Base-by-base conservation (phyloP, 2,888 invertebrate species). In the Vesta saturnalis region DNA sequence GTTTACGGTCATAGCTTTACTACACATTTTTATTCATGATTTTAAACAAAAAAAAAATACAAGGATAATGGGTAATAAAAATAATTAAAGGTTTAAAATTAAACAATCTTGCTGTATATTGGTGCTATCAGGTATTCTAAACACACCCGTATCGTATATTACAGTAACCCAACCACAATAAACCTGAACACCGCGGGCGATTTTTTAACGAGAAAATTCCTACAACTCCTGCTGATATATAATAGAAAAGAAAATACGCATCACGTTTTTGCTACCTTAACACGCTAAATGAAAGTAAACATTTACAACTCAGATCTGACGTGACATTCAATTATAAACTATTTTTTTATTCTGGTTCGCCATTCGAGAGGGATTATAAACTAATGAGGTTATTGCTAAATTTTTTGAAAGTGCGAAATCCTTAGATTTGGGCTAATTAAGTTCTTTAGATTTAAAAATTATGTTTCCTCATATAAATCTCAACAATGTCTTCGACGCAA, bases 141-240 rank as follows among this genome's bases (percentile, higher is more conserved):
- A 57, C 65, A 60, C 65, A 65, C 61, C 62, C 67, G 61, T 62
- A 43, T 58, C 39, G 62, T 62, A 62, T 58, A 21, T 62, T 49
- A 67, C 56, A 55, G 30, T 52, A 61, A 52, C 47, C 35, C 16
- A 58, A 43, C 58, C 47, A 54, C 57, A 58, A 67, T 67, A 67
- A 67, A 67, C 62, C 55, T 61, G 60, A 47, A 46, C 49, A 58
- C 61, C 67, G 61, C 62, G 43, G 67, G 67, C 67, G 54, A 52
- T 49, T 58, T 60, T 62, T 67, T 67, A 67, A 67, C 67, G 62
- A 67, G 67, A 67, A 67, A 65, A 67, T 67, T 67, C 67, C 62
- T 60, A 66, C 66, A 56, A 54, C 55, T 56, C 55, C 47, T 18
- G 60, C 56, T 46, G 47, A 46, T 66, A 55, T 43, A 8, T 43